phyloP scores from a whole-genome alignment of 1,140 invertebrate species.

The Pentalonia nigronervosa region DNA sequence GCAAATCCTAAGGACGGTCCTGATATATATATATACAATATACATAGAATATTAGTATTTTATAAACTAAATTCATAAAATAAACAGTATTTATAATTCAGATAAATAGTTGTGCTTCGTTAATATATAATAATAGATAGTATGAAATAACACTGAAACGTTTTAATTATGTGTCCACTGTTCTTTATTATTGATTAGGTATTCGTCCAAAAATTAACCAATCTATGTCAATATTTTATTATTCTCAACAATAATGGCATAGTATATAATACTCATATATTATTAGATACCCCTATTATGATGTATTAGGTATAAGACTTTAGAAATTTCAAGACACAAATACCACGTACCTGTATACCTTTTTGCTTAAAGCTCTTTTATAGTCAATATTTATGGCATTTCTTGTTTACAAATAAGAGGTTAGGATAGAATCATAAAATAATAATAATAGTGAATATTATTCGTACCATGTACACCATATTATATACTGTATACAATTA shows the following conservation, averaged over 20 bases:
- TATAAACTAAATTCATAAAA: no score
- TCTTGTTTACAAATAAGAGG: conserved; percentile 1
- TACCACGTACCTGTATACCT: not conserved
- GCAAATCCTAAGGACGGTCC: no score
- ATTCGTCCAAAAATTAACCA: no score
- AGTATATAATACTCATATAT: not conserved
- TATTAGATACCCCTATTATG: not conserved
- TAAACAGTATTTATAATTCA: not conserved
- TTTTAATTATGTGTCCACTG: not conserved
- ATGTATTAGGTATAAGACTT: not conserved
- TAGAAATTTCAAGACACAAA: not conserved
- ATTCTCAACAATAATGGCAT: not conserved
- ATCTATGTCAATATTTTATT: not conserved
- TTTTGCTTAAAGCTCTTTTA: not conserved
- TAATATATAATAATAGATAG: not conserved
- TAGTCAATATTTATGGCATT: not conserved
- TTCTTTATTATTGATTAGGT: not conserved
- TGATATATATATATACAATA: no score
- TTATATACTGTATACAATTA: not conserved
- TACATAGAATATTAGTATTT: no score
- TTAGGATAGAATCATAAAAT: not conserved
- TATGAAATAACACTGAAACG: not conserved
- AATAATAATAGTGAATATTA: not conserved
- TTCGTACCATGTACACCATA: not conserved
- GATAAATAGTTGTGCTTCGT: not conserved